phyloP scores from a whole-genome alignment of 2,888 invertebrate species.

The Torymus aiolomorphi region DNA sequence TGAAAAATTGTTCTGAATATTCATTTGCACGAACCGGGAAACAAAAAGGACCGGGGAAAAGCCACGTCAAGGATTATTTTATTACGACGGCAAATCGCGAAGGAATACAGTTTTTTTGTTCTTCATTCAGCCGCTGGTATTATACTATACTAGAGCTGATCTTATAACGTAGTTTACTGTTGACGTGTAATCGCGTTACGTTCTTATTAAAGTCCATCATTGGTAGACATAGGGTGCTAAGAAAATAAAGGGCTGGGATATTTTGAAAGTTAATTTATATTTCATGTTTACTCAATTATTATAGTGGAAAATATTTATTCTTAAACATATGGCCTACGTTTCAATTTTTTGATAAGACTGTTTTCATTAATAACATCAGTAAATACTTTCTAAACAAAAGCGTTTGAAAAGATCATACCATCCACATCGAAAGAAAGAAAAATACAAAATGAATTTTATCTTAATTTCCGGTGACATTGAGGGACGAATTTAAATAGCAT shows the following conservation, averaged over 20 bases:
- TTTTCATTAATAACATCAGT: too few species aligned
- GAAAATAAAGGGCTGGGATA: not conserved
- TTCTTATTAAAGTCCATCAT: not conserved
- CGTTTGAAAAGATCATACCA: too few species aligned
- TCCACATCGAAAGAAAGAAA: too few species aligned
- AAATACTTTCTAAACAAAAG: too few species aligned
- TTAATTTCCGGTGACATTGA: too few species aligned
- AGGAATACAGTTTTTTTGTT: not conserved
- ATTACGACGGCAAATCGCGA: slow-evolving; percentile 7
- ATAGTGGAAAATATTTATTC: too few species aligned
- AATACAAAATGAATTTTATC: too few species aligned
- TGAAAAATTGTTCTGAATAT: slow-evolving; percentile 7
- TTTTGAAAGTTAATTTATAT: slow-evolving; percentile 1
- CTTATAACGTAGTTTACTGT: not conserved
- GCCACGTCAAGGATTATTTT: slow-evolving; percentile 11
- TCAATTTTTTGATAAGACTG: too few species aligned
- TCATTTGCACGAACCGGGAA: not conserved
- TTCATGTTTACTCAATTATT: too few species aligned
- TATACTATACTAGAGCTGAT: slow-evolving; percentile 12
- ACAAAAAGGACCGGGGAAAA: not conserved
- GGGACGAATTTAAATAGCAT: too few species aligned
- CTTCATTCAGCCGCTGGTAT: not conserved
- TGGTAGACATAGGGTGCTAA: not conserved
- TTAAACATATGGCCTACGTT: too few species aligned
- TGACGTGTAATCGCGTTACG: not conserved